phyloP scores from a whole-genome alignment of 2,113 vertebrate genomes.

The Campylomormyrus numenius region DNA sequence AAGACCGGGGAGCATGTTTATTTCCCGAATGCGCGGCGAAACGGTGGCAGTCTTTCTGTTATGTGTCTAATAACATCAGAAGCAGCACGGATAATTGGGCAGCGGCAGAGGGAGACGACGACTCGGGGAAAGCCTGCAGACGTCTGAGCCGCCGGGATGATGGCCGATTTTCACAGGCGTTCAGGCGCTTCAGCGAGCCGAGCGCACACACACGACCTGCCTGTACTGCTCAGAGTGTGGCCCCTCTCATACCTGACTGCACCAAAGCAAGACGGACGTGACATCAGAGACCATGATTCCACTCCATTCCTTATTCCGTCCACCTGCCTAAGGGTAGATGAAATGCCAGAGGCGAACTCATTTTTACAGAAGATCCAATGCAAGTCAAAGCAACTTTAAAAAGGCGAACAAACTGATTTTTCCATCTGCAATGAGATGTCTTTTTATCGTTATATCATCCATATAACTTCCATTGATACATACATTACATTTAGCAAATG shows the following conservation, averaged over 20 bases:
- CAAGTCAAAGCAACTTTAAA: neutral
- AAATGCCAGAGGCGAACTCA: neutral
- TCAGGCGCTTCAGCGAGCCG: no score
- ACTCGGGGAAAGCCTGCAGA: neutral
- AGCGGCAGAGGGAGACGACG: neutral
- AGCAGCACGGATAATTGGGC: neutral
- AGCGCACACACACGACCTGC: neutral
- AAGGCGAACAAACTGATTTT: neutral
- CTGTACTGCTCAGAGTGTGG: neutral
- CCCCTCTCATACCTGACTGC: neutral
- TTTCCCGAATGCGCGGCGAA: neutral
- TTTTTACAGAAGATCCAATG: neutral
- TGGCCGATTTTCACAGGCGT: neutral
- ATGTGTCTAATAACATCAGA: neutral
- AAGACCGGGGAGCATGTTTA: neutral
- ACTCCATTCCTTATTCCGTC: neutral
- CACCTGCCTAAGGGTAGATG: neutral
- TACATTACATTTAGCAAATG: neutral
- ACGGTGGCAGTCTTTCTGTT: neutral
- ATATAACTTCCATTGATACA: neutral
- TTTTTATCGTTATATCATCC: neutral
- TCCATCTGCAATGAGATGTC: neutral
- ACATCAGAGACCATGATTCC: neutral
- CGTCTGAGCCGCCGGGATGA: neutral
- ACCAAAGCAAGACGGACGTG: neutral